These are phyloP conservation scores for Emys orbicularis DNA, from an alignment of 2,797 vertebrate species.

Conservation along the genomic window DNA sequence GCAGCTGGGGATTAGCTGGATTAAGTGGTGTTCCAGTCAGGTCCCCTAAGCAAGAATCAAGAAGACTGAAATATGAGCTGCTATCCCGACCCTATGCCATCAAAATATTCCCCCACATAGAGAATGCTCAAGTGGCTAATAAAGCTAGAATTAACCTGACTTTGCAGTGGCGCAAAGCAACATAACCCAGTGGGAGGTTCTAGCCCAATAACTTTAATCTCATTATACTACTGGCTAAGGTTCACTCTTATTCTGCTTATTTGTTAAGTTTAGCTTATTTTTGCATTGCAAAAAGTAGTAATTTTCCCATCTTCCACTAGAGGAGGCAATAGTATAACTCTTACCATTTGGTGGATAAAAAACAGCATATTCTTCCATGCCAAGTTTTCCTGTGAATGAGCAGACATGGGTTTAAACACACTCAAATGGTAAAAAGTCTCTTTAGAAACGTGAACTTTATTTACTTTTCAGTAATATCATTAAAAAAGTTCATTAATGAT, in stretches of 20 bases:
- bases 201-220: not conserved
- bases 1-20: not conserved
- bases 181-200: not conserved
- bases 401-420: conserved; percentile 24
- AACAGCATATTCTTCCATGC: conserved; percentile 90
- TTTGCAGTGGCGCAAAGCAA: not conserved
- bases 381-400: conserved; percentile 87
- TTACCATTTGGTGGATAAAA: conserved; percentile 98
- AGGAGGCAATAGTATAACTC: conserved; percentile 77
- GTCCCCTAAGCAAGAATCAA: not conserved
- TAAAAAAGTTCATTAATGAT: not conserved
- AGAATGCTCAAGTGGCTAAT: not conserved
- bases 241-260: not conserved
- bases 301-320: conserved; percentile 77
- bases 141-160: not conserved
- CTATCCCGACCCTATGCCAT: not conserved
- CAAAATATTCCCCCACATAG: not conserved
- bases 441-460: not conserved
- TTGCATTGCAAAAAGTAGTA: conserved; percentile 32
- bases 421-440: conserved; percentile 16
- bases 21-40: not conserved
- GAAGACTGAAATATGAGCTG: not conserved
- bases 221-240: not conserved
- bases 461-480: not conserved
- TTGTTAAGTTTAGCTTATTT: not conserved